phyloP scores from a whole-genome alignment of 2,888 invertebrate genomes.

The Limnephilus rhombicus region DNA sequence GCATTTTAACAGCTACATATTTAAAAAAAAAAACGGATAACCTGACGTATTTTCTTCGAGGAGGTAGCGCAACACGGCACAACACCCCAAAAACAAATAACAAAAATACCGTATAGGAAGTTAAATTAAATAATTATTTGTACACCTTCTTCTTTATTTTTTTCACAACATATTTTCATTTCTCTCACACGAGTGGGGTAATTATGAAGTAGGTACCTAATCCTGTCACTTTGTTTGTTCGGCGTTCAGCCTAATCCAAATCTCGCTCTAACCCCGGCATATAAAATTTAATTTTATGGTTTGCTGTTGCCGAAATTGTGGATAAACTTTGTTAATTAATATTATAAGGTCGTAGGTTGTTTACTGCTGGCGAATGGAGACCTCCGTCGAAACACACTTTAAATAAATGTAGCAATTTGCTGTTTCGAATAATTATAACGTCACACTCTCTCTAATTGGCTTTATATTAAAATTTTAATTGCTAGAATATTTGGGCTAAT shows the following conservation, averaged over 20 bases:
- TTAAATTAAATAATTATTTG: no score
- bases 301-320: slow-evolving; percentile 18
- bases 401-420: neutral
- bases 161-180: no score
- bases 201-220: no score
- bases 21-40: no score
- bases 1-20: no score
- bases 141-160: no score
- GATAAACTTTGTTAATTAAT: slow-evolving; percentile 31
- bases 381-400: neutral
- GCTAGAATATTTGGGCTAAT: neutral
- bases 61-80: no score
- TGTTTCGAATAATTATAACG: neutral
- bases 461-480: slow-evolving; percentile 15
- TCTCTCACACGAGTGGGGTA: no score
- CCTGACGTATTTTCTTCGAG: no score
- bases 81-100: no score
- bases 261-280: slow-evolving; percentile 6
- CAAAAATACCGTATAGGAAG: no score
- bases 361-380: neutral
- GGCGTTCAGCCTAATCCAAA: neutral
- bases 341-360: slow-evolving; percentile 11
- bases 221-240: neutral
- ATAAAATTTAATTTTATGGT: slow-evolving; percentile 9
- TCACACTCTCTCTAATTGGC: neutral